Evolutionary conservation across 1,140 invertebrate genomes (phyloP), one percentile per base, ranked within the genome.

Genomic region (Hyposmocoma kahamanoa): DNA sequence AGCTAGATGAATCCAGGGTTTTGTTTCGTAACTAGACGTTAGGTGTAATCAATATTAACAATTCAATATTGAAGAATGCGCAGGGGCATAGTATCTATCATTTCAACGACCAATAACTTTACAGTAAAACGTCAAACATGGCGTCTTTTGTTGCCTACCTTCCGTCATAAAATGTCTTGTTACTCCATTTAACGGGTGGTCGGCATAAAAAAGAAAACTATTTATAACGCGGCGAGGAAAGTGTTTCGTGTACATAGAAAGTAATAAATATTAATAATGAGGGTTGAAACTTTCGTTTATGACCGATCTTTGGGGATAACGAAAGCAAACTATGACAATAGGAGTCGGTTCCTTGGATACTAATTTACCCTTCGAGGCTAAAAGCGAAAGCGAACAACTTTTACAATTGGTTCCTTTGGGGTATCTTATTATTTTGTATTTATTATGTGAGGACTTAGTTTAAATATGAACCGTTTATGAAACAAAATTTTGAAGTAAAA

Each of bases 181-280:
- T 72, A 72, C 66, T 53, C 62, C 59, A 65, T 78, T 76, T 75
- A 68, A 77, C 70, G 72, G 70, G 70, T 77, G 69, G 68, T 61
- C 66, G 50, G 56, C 70, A 70, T 73, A 79, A 77, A 81, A 77
- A 66, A 57, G n/a, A n/a, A 50, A 48, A 57, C 72, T 82, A 82
- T 84, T 82, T 81, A 75, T 84, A 79, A 71, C 61, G 55, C 60
- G 41, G 54, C 59, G 65, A 68, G 62, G 62, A 74, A 75, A 79
- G 66, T 75, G 67, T 75, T 75, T 63, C 58, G 56, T 72, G 65
- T 66, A 72, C 62, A 67, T 62, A 66, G 54, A 47, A 57, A 64
- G 71, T 61, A 72, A 75, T 84, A 80, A 82, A 81, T 81, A 79
- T 79, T 82, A 81, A 80, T 82, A 80, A 74, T 50, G 54, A 39